Conservation (phyloP, 2,113 vertebrate genomes). For the Athene noctua region DNA sequence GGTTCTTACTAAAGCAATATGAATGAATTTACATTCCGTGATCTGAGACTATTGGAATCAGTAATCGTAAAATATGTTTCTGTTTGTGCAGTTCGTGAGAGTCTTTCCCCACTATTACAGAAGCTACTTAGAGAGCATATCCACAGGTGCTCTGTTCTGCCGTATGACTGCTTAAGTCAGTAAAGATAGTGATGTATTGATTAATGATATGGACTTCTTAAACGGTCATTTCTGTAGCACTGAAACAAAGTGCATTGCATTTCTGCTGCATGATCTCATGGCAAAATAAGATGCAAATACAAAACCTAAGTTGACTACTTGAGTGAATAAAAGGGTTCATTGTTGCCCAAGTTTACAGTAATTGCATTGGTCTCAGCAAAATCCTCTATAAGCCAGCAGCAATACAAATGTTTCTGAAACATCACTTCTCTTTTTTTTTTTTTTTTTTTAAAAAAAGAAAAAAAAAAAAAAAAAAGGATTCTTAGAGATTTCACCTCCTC, state of each 20-base stretch:
- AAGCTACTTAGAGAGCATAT: not conserved
- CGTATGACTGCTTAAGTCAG: not conserved
- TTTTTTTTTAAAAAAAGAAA: not conserved
- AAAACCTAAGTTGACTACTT: not conserved
- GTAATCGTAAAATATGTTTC: not conserved
- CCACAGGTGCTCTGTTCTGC: not conserved
- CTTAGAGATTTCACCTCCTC: not conserved
- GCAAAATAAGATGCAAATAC: not conserved
- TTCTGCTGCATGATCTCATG: not conserved
- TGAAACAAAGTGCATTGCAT: not conserved
- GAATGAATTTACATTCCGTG: not conserved
- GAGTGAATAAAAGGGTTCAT: not conserved
- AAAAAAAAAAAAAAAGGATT: not conserved
- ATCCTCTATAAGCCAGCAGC: not conserved
- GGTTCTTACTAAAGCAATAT: not conserved
- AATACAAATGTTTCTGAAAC: not conserved
- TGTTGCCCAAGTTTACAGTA: not conserved
- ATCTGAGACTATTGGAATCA: not conserved
- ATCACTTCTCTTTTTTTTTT: not conserved
- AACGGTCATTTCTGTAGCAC: not conserved
- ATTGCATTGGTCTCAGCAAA: conserved; percentile 11
- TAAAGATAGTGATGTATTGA: not conserved
- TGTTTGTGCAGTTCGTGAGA: not conserved
- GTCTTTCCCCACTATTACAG: not conserved
- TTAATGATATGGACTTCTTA: not conserved